phyloP scores from a whole-genome alignment of 1,140 invertebrate genomes.

The Penaeus chinensis region DNA sequence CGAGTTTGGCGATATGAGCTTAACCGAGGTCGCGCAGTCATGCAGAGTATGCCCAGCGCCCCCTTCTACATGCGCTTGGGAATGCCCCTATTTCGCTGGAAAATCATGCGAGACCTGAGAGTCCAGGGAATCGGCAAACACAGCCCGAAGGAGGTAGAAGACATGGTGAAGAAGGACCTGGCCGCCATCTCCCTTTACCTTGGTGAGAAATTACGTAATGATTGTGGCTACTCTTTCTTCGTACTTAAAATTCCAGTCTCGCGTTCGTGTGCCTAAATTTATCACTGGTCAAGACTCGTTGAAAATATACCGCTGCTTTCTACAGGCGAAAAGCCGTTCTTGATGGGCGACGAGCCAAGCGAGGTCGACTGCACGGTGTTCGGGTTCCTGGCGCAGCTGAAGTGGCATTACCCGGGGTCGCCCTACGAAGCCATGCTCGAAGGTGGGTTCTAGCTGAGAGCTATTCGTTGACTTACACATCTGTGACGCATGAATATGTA shows the following conservation, averaged over 20 bases:
- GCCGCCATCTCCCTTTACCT: constrained; percentile 33
- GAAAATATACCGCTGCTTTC: neutral
- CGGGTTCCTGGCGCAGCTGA: constrained; percentile 64
- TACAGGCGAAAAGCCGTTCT: constrained; percentile 65
- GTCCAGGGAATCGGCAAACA: constrained; percentile 25
- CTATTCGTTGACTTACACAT: too few species aligned
- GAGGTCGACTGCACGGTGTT: constrained; percentile 68
- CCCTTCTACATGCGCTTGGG: neutral
- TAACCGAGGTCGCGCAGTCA: neutral
- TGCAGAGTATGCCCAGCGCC: neutral
- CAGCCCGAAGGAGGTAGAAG: constrained; percentile 14
- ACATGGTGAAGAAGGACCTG: constrained; percentile 19
- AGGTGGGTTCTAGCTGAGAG: neutral
- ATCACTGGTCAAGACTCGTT: too few species aligned
- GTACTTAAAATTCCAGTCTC: too few species aligned
- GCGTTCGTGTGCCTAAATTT: too few species aligned
- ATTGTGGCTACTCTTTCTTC: too few species aligned
- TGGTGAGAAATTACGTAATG: neutral
- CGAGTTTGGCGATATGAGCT: neutral
- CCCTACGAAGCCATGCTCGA: neutral
- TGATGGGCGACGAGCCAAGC: constrained; percentile 67
- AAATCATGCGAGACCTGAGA: neutral
- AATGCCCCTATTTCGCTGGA: neutral
- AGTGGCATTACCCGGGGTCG: neutral
- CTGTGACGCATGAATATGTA: too few species aligned